These are phyloP conservation scores for Corythaixoides concolor DNA, from an alignment of 2,113 vertebrate genomes.

Conservation along the genomic window DNA sequence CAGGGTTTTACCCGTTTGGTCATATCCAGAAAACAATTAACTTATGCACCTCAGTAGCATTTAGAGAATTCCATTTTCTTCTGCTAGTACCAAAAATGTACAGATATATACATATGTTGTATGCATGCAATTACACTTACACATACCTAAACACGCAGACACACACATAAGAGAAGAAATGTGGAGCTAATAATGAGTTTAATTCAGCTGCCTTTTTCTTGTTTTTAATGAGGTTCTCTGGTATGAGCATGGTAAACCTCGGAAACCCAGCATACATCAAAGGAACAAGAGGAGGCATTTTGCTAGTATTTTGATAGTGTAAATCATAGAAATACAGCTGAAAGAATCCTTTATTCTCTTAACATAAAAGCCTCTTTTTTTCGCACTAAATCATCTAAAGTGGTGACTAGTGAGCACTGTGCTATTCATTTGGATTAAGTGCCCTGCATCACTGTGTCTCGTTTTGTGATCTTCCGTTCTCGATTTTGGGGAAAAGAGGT, in stretches of 20 bases:
- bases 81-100: background rate
- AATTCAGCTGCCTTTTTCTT: background rate
- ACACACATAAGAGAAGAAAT: background rate
- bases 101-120: background rate
- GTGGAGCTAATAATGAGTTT: background rate
- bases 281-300: background rate
- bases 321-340: background rate
- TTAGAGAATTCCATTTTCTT: background rate
- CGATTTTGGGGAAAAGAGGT: background rate
- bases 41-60: rapidly evolving
- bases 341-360: background rate
- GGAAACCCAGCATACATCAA: background rate
- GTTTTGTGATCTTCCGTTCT: background rate
- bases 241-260: background rate
- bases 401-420: background rate
- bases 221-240: background rate
- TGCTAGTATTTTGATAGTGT: background rate
- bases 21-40: background rate
- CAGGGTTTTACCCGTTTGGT: background rate
- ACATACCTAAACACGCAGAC: background rate
- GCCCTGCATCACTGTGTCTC: background rate
- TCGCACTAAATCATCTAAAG: background rate
- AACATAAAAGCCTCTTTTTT: background rate
- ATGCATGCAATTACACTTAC: background rate
- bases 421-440: background rate